Evolutionary conservation across 2,888 invertebrate species (phyloP), one percentile per base, ranked within the genome.

Genomic region (Epinotia ramella): DNA sequence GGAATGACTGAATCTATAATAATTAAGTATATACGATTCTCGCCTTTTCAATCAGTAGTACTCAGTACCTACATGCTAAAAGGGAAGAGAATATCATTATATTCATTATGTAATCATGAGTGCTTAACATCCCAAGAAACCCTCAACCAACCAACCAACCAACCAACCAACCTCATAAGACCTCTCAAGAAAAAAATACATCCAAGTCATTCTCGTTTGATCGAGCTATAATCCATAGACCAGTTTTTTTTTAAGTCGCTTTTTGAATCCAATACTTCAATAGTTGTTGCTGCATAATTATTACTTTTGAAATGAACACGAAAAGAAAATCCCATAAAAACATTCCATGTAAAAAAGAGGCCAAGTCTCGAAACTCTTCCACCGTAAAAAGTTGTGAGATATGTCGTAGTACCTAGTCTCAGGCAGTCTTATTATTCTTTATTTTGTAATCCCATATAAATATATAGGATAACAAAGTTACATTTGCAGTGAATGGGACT

Each of bases 21-120:
- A 80, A 83, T 82, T 79, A 81, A 80, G 82, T 71, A 81, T 78
- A 80, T 78, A 80, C 78, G 70, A 75, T 78, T 79, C 80, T 75
- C 66, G 46, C 64, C 60, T 66, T 63, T 68, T 69, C 16, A 64
- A 20, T 53, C 18, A 20, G 13, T 33, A 33, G 33, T 33, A 53
- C 49, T 60, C 33, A 20, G 13, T 59, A 53, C 13, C 62, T 76
- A 16, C 57, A 24, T 68, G 28, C 12, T 49, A 62, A 28, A 44
- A 63, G 18, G 18, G 63, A 24, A 33, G 53, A 59, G 57, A 74
- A 67, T 69, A 57, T 28, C 3, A 28, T 3, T 3, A 28, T 28
- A 28, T 20, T 28, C 28, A 68, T 33, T 46, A 57, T 49, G 63
- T 74, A 68, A 60, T 69, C 44, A 68, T 24, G 68, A 13, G 33